These are phyloP conservation scores for Balearica regulorum DNA, from an alignment of 2,797 vertebrate genomes.

Conservation along the genomic window DNA sequence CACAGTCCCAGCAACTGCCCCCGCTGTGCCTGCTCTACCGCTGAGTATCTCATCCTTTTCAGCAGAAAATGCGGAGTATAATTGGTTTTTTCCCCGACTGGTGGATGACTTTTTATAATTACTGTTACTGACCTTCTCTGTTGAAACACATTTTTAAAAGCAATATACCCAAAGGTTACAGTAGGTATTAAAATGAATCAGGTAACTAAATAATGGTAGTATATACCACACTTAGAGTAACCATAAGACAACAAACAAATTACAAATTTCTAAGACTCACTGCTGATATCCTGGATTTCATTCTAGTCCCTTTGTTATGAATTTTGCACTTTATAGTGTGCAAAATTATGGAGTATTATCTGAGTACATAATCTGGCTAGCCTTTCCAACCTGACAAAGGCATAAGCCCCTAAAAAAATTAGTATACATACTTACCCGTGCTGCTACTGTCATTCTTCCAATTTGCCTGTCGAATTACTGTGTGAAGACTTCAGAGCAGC, in stretches of 20 bases:
- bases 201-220: not conserved
- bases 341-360: not conserved
- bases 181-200: not conserved
- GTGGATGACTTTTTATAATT: not conserved
- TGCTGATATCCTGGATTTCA: not conserved
- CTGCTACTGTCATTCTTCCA: not conserved
- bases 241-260: not conserved
- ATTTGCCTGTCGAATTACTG: not conserved
- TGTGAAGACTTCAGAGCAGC: not conserved
- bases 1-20: not conserved
- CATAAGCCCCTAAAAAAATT: not conserved
- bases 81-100: not conserved
- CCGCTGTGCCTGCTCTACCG: not conserved
- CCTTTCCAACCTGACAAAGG: not conserved
- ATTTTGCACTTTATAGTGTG: not conserved
- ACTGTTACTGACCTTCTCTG: not conserved
- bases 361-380: not conserved
- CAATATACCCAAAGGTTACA: not conserved
- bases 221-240: not conserved
- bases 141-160: not conserved
- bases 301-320: not conserved
- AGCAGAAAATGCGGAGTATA: not conserved
- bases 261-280: not conserved
- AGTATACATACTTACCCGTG: not conserved
- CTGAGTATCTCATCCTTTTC: not conserved